Evolutionary conservation across 2,113 vertebrate species (phyloP), one percentile per base, ranked within the genome.

Genomic region (Electrona antarctica): DNA sequence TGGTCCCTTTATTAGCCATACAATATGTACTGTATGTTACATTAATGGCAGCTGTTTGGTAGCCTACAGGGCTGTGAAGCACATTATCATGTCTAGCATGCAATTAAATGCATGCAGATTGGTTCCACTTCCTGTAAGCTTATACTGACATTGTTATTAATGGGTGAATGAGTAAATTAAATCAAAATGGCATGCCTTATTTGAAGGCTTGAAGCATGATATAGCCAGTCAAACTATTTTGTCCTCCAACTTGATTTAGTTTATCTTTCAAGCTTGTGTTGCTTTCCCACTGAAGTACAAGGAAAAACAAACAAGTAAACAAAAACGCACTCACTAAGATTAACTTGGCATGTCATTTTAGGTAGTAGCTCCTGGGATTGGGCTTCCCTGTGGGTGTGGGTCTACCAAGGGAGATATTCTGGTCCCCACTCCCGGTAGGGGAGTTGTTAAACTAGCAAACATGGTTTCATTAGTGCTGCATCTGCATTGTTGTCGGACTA

Each of bases 71-170:
- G 28, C 73, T 47, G 58, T 13, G 63, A 28, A 74, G 73, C 69
- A 56, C 14, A 52, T 72, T 59, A 57, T 69, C 48, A 13, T 52
- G 74, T 77, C 64, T 64, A 14, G 47, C 76, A 52, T 73, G 85
- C 74, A 60, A 80, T 3, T 74, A 66, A 84, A 79, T 58, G 64
- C 64, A 62, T 65, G 63, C 81, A 80, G 82, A 87, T 75, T 85
- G 79, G 80, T 78, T 71, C 51, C n/a, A 59, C 69, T 83, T 29
- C 67, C 64, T 78, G 67, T 29, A 6, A 79, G 70, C 45, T 69
- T 76, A n/a, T 59, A 15, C 72, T 60, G 59, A 12, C 68, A 57
- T 49, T 41, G 59, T 85, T 60, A 62, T 28, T 65, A 82, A 74
- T 21, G 61, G 47, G 61, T 73, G 69, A 77, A 74, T 7, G 60